Percentiles rank a stretch among this genome's conserved stretches.
Evolutionary conservation across 2,888 invertebrate genomes (phyloP).

Genomic region (Tuberolachnus salignus): DNA sequence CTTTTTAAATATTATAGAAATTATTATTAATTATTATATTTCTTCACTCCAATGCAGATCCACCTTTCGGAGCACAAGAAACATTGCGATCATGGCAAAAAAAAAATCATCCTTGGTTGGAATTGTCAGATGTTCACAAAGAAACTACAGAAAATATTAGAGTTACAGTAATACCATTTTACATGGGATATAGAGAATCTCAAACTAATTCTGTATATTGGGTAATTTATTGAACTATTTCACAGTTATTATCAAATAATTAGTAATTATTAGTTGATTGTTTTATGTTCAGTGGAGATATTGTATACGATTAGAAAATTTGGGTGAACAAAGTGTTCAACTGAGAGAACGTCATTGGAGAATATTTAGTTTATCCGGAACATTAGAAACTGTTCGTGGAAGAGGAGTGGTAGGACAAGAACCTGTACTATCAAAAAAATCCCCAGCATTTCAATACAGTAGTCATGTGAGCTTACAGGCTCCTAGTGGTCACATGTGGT

Average conservation of each 20-base stretch:
- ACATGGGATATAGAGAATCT: conserved; percentile 92
- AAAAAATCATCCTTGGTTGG: conserved; percentile 96
- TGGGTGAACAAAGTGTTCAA: conserved; percentile 87
- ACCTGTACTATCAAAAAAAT: conserved; percentile 82
- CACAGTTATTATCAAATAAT: background rate
- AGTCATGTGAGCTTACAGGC: conserved; percentile 97
- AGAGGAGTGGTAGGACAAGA: conserved; percentile 98
- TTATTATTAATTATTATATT: background rate
- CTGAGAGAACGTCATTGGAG: conserved; percentile 97
- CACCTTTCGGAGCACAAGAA: conserved; percentile 86
- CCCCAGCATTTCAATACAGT: conserved; percentile 97
- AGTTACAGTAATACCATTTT: conserved; percentile 98
- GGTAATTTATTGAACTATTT: conserved; percentile 66
- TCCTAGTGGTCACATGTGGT: conserved; percentile 98
- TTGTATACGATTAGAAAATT: conserved; percentile 94
- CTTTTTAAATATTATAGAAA: too few relatives aligned
- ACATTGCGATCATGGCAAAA: conserved; percentile 94
- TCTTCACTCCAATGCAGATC: conserved; percentile 67
- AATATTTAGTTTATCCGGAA: conserved; percentile 92
- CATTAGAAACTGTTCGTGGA: conserved; percentile 91
- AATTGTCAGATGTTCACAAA: conserved; percentile 93
- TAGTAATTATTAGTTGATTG: conserved; percentile 25
- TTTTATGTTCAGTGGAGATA: conserved; percentile 83
- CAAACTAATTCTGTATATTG: conserved; percentile 92
- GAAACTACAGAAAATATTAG: conserved; percentile 96